Evolutionary conservation across 2,888 invertebrate genomes (phyloP).

Genomic region (Falcaria lacertinaria): DNA sequence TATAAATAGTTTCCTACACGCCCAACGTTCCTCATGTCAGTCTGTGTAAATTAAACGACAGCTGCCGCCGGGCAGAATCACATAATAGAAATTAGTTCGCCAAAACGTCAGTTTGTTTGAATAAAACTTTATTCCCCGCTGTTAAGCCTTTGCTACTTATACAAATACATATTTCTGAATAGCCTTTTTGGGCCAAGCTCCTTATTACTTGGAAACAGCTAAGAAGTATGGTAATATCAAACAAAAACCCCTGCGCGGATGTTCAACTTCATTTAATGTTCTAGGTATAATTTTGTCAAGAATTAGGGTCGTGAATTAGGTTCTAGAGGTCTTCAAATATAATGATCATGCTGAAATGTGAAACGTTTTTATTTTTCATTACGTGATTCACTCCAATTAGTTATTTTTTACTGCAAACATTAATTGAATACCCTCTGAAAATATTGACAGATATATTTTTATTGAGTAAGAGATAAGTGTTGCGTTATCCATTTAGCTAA

Average conservation of each 20-base stretch:
- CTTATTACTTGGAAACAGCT: conserved; percentile 20
- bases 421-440: no score
- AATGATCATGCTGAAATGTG: no score
- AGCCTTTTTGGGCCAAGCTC: conserved; percentile 25
- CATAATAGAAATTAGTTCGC: conserved; percentile 46
- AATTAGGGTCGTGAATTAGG: conserved; percentile 8
- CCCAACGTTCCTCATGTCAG: conserved; percentile 27
- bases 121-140: conserved; percentile 29
- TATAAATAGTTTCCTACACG: conserved; percentile 18
- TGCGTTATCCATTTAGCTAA: no score
- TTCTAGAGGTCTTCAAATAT: no score
- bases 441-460: no score
- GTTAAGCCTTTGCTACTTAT: conserved; percentile 8
- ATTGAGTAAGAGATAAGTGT: no score
- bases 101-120: conserved; percentile 35
- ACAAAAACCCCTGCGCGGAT: conserved; percentile 16
- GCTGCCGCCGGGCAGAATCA: conserved; percentile 29
- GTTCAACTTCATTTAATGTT: conserved; percentile 28
- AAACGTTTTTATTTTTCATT: no score
- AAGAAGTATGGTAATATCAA: conserved; percentile 30
- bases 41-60: conserved; percentile 53
- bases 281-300: conserved; percentile 23
- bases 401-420: no score
- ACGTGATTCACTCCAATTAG: no score
- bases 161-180: conserved; percentile 27